Conservation (phyloP, 2,888 invertebrate genomes). For the Hermodice carunculata region DNA sequence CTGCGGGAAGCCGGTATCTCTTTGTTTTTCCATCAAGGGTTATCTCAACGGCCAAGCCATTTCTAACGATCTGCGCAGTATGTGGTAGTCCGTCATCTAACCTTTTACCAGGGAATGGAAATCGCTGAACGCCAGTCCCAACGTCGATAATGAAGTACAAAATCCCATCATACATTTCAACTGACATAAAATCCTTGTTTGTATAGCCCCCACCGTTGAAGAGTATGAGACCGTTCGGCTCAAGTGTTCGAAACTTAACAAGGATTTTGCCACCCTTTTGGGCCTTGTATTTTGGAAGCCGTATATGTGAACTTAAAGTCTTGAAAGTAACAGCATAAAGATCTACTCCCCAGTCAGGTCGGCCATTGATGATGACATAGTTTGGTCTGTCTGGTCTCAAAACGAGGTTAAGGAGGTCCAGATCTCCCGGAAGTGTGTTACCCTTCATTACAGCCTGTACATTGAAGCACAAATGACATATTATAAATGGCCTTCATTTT, state of each 20-base stretch:
- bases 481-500: no score
- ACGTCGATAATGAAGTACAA: conserved; percentile 60
- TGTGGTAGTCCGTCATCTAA: conserved; percentile 62
- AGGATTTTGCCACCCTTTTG: conserved; percentile 39
- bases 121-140: conserved; percentile 48
- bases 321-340: conserved; percentile 37
- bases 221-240: conserved; percentile 56
- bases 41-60: conserved; percentile 33
- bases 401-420: conserved; percentile 38
- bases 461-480: no score
- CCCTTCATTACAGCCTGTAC: conserved; percentile 28
- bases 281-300: conserved; percentile 29
- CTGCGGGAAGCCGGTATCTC: conserved; percentile 32
- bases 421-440: conserved; percentile 16
- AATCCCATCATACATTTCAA: conserved; percentile 64
- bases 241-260: conserved; percentile 60
- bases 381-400: conserved; percentile 6
- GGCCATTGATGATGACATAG: conserved; percentile 17
- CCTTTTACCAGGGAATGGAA: conserved; percentile 46
- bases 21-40: conserved; percentile 47
- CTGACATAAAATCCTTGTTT: conserved; percentile 48
- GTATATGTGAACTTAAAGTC: conserved; percentile 15
- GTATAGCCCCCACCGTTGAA: conserved; percentile 42
- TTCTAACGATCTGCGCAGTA: conserved; percentile 42
- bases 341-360: background rate